Evolutionary conservation across 2,888 invertebrate genomes (phyloP).

Genomic region (Latrodectus elegans): DNA sequence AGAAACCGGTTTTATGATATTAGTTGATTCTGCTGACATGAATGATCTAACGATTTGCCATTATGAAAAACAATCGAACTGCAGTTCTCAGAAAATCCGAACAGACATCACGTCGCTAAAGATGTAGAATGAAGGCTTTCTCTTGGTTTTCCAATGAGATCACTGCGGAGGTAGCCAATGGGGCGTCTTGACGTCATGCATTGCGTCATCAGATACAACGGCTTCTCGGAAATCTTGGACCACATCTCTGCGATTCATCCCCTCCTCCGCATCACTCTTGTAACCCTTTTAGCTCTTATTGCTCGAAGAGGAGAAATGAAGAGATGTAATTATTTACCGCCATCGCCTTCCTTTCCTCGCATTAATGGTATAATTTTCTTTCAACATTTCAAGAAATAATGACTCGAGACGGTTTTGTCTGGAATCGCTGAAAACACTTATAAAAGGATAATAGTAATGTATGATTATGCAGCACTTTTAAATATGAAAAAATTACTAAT

Average conservation of each 20-base stretch:
- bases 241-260: not conserved
- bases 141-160: not conserved
- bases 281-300: not conserved
- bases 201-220: not conserved
- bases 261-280: not conserved
- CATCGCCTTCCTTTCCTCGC: no score
- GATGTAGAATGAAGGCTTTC: not conserved
- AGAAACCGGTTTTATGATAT: not conserved
- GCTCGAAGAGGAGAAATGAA: not conserved
- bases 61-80: not conserved
- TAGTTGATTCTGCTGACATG: not conserved
- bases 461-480: no score
- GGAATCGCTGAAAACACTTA: no score
- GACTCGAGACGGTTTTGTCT: no score
- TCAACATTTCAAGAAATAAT: no score
- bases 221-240: not conserved
- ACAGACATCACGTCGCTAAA: not conserved
- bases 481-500: no score
- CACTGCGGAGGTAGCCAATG: not conserved
- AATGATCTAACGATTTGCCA: not conserved
- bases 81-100: not conserved
- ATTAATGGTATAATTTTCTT: no score
- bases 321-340: no score
- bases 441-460: no score
- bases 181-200: conserved; percentile 3